These are phyloP conservation scores for Galerucella calmariensis DNA, from an alignment of 2,888 invertebrate species.

Conservation along the genomic window DNA sequence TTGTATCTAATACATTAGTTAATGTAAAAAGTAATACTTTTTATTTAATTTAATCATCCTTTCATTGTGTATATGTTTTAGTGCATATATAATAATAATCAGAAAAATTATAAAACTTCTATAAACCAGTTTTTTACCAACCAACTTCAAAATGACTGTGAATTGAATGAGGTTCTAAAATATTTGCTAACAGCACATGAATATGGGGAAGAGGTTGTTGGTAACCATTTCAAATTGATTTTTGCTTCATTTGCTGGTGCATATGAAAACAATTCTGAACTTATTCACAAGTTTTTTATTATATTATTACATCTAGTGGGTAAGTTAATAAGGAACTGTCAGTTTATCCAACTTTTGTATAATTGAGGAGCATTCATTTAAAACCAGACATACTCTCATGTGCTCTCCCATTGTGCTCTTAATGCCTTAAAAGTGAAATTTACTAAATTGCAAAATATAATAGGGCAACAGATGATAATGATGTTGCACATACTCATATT, in stretches of 20 bases:
- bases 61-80: constrained; percentile 46
- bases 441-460: no score
- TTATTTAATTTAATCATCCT: constrained; percentile 17
- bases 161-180: constrained; percentile 50
- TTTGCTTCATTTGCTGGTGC: constrained; percentile 53
- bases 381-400: no score
- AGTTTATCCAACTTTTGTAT: no score
- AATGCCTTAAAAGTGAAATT: no score
- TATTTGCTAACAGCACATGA: constrained; percentile 42
- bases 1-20: no score
- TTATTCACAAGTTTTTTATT: constrained; percentile 54
- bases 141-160: constrained; percentile 38
- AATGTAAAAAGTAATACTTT: neutral
- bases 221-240: constrained; percentile 52
- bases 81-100: constrained; percentile 53
- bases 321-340: neutral
- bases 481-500: no score
- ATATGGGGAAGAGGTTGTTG: constrained; percentile 34
- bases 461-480: no score
- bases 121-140: constrained; percentile 46
- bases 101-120: constrained; percentile 46
- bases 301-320: constrained; percentile 50
- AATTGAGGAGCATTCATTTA: no score
- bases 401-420: no score
- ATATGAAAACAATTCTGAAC: constrained; percentile 48